Evolutionary conservation across 2,113 vertebrate genomes (phyloP), one percentile per base, ranked within the genome.

Genomic region (Sakesphorus luctuosus): DNA sequence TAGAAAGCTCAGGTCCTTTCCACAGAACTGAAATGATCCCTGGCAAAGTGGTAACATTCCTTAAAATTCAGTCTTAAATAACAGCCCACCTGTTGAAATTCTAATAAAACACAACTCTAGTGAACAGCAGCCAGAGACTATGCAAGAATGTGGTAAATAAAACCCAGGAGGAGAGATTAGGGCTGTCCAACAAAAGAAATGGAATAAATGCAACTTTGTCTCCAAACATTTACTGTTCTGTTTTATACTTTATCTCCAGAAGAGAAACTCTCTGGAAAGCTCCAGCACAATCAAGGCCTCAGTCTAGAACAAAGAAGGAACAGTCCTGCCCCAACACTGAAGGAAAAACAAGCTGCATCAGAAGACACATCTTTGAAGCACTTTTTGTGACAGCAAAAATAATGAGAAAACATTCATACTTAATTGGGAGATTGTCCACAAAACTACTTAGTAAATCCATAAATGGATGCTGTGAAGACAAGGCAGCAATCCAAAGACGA

Each of bases 11-110:
- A 49, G 33, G n/a, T 79, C 53, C 40, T 85, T 94, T 87, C 89
- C 78, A 89, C 46, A 69, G 65, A 69, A 78, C 31, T 69, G 66
- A 83, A 94, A 66, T 20, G 53, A 87, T 93, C 71, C 58, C 82
- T 94, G 89, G 87, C 91, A 93, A 91, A 93, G 73, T 0, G 0
- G 53, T 65, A 93, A 93, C 91, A 95, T 95, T 96, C 89, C 91
- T 92, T 93, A 93, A 73, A 91, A 89, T 69, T 3, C 6, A 20
- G 89, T 86, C 89, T 92, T 92, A 94, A 94, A 92, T 96, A 94
- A 95, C 83, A 59, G 59, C 94, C 87, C 93, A 95, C 93, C 94
- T 94, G 87, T 82, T n/a, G 9, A 85, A 77, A 68, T 68, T 84
- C 93, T 84, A 94, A 96, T 94, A 77, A 96, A 97, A 87, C 77